These are phyloP conservation scores for Pectinophora gossypiella DNA, from an alignment of 1,140 invertebrate genomes.

Conservation along the genomic window DNA sequence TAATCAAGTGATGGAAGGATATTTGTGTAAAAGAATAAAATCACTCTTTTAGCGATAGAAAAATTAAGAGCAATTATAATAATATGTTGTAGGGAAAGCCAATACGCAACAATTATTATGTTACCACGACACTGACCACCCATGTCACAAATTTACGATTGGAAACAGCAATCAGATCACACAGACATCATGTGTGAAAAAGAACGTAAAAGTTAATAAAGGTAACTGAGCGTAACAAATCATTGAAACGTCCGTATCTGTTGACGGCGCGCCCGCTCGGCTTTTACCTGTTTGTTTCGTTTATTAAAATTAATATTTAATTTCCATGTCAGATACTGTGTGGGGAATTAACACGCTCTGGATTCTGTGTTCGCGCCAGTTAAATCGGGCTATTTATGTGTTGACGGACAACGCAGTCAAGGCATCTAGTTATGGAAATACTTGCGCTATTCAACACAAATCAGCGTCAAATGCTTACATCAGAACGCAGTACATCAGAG, in stretches of 20 bases:
- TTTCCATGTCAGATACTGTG: constrained; percentile 33
- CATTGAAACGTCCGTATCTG: constrained; percentile 34
- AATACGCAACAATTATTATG: too few species aligned
- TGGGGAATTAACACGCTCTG: neutral
- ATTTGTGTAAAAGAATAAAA: too few species aligned
- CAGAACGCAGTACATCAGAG: constrained; percentile 34
- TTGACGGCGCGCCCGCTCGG: constrained; percentile 40
- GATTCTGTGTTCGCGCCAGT: neutral
- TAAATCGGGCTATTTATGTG: neutral
- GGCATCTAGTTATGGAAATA: constrained; percentile 29
- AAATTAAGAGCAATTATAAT: too few species aligned
- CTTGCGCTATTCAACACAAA: constrained; percentile 25
- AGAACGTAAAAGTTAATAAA: constrained; percentile 41
- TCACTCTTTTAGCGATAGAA: too few species aligned
- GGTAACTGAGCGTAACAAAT: constrained; percentile 43
- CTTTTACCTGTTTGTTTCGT: constrained; percentile 44
- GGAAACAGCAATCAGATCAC: neutral
- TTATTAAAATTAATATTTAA: constrained; percentile 66
- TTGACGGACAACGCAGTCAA: neutral
- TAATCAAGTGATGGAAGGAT: too few species aligned
- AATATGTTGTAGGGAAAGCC: too few species aligned
- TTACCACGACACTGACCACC: too few species aligned
- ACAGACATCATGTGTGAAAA: constrained; percentile 22
- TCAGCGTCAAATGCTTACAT: constrained; percentile 16
- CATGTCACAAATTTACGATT: neutral